A percentile compares a stretch with the other conserved stretches of the same genome.
Evolutionary conservation across 2,888 invertebrate species (phyloP).

Genomic region (Zaprionus obscuricornis): DNA sequence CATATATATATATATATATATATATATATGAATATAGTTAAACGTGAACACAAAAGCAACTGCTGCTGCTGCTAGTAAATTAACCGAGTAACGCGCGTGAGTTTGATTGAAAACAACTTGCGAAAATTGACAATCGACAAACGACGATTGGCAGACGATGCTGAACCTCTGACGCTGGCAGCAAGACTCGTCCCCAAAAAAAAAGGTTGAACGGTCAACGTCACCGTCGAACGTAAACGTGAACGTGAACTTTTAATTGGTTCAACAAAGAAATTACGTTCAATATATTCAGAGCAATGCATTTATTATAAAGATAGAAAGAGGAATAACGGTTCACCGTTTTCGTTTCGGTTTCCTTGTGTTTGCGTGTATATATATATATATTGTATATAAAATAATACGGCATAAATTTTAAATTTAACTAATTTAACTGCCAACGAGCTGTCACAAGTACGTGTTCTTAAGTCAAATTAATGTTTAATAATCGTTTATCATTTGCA

Average conservation of each 20-base stretch:
- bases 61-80: conserved; percentile 37
- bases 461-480: conserved; percentile 22
- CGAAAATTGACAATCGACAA: conserved; percentile 31
- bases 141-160: conserved; percentile 11
- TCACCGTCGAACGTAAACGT: too few species aligned
- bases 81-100: conserved; percentile 30
- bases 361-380: conserved; percentile 10
- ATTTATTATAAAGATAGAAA: conserved; percentile 8
- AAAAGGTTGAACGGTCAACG: conserved; percentile 54
- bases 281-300: conserved; percentile 10
- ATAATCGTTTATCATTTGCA: conserved; percentile 14
- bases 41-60: conserved; percentile 29
- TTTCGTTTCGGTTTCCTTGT: conserved; percentile 14
- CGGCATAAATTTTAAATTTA: conserved; percentile 3
- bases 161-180: conserved; percentile 44
- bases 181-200: conserved; percentile 33
- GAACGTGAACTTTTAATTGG: conserved; percentile 58
- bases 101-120: conserved; percentile 44
- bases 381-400: background rate
- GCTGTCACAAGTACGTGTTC: conserved; percentile 42
- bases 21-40: conserved; percentile 27
- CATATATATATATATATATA: conserved; percentile 29
- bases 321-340: background rate
- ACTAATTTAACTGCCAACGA: conserved; percentile 23
- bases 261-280: conserved; percentile 43